phyloP scores from a whole-genome alignment of 2,797 vertebrate genomes.

The Mormyrops boulengeri region DNA sequence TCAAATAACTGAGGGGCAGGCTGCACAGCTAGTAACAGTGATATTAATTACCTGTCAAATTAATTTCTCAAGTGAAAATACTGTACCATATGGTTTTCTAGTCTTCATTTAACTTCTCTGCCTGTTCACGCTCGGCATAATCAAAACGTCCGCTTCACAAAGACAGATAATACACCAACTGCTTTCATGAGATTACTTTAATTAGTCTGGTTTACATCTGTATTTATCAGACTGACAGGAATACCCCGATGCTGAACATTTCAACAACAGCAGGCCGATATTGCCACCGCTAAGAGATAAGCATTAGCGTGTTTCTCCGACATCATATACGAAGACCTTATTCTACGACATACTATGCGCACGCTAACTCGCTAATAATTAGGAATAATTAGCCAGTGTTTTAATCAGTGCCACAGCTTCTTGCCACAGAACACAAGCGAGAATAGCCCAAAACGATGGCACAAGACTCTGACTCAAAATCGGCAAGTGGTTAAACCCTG shows the following conservation, averaged over 20 bases:
- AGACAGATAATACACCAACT: background rate
- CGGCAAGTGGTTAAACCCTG: background rate
- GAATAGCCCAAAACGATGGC: background rate
- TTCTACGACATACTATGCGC: background rate
- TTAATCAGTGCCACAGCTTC: background rate
- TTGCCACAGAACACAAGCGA: background rate
- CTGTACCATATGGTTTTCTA: background rate
- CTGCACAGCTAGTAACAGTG: constrained; percentile 5
- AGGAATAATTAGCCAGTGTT: background rate
- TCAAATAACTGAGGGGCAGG: background rate
- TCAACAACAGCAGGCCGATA: background rate
- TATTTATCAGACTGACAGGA: background rate
- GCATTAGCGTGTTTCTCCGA: background rate
- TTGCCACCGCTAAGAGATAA: background rate
- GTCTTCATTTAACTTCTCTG: background rate
- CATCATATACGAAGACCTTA: background rate
- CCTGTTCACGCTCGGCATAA: background rate
- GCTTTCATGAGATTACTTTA: background rate
- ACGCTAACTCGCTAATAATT: background rate
- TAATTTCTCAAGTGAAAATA: constrained; percentile 17
- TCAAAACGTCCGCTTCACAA: background rate
- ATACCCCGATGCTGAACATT: background rate
- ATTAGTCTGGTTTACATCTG: constrained; percentile 1
- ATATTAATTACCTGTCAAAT: constrained; percentile 23
- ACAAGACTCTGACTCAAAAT: background rate